Base-by-base conservation (phyloP, 2,797 vertebrate species). In the Acipenser ruthenus region DNA sequence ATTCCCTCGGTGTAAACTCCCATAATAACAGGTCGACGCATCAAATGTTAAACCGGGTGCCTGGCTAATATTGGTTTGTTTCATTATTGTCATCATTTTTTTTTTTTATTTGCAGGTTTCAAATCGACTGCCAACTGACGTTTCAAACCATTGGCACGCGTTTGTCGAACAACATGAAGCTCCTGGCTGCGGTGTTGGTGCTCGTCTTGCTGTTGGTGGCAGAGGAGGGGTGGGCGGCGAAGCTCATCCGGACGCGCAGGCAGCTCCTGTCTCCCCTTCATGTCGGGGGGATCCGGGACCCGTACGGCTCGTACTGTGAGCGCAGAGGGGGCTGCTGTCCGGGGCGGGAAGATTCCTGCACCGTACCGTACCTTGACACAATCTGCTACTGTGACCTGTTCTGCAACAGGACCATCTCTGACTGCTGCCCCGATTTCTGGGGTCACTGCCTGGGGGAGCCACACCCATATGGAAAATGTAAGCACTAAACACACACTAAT, bases 401-500 rank as follows among this genome's bases (percentile, higher is more conserved):
- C 89, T 99, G 96, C 85, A 99, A 99, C 87, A 91, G 96, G 72
- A 98, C 95, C 0, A 58, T 99, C 12, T 93, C 96, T 0, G 96
- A 99, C 83, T 99, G 96, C 87, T 99, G 96, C 82, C 96, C 96
- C 0, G 96, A 99, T 80, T 99, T 97, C 87, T 99, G 96, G 96
- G 84, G 87, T 1, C 93, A 91, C 77, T 99, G 96, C 79, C 82
- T 91, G 8, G 87, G 88, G 7, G 10, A 12, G 12, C 13, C 12
- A 9, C 52, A 9, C 55, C 52, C 52, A 55, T 55, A 55, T 55
- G 6, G 52, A 55, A 55, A 55, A n/a, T 9, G 52, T 55, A 55
- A 55, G 52, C 9, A 37, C 23, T 37, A 37, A 37, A 18, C 2
- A 37, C 23, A 37, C 23, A 37, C 23, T 37, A 37, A 37, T 37